These are phyloP conservation scores for Autographa gamma DNA, from an alignment of 2,888 invertebrate genomes.

Conservation along the genomic window DNA sequence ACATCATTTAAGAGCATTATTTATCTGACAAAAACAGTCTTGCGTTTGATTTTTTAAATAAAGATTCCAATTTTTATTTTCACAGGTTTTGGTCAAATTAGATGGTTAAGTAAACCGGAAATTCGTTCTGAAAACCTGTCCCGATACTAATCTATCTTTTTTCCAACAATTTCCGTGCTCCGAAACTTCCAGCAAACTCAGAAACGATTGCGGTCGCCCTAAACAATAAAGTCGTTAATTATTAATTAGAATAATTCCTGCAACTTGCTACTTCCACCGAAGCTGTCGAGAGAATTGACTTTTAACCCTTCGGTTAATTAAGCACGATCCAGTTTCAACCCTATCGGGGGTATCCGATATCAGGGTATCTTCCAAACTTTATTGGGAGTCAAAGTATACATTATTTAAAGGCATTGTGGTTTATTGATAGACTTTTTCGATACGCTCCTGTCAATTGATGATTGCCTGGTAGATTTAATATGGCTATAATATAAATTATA, in stretches of 20 bases:
- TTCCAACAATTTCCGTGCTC: slow-evolving; percentile 1
- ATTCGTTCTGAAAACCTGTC: too few relatives aligned
- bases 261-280: slow-evolving; percentile 22
- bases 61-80: too few relatives aligned
- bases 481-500: too few relatives aligned
- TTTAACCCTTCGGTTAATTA: slow-evolving; percentile 44
- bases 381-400: slow-evolving; percentile 8
- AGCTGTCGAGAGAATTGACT: slow-evolving; percentile 41
- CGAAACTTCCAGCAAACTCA: slow-evolving; percentile 12
- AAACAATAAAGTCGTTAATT: slow-evolving; percentile 45
- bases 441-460: background rate
- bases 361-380: slow-evolving; percentile 25
- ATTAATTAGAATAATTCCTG: slow-evolving; percentile 51
- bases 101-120: background rate
- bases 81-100: background rate
- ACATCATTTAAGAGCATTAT: too few relatives aligned
- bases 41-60: too few relatives aligned
- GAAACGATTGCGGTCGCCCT: slow-evolving; percentile 9
- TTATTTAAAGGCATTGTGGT: slow-evolving; percentile 24
- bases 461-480: background rate
- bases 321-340: slow-evolving; percentile 40
- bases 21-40: too few relatives aligned
- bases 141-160: background rate
- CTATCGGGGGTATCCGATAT: slow-evolving; percentile 17
- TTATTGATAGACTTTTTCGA: background rate